Evolutionary conservation across 2,113 vertebrate genomes (phyloP), one percentile per base, ranked within the genome.

Genomic region (Leucopsar rothschildi): DNA sequence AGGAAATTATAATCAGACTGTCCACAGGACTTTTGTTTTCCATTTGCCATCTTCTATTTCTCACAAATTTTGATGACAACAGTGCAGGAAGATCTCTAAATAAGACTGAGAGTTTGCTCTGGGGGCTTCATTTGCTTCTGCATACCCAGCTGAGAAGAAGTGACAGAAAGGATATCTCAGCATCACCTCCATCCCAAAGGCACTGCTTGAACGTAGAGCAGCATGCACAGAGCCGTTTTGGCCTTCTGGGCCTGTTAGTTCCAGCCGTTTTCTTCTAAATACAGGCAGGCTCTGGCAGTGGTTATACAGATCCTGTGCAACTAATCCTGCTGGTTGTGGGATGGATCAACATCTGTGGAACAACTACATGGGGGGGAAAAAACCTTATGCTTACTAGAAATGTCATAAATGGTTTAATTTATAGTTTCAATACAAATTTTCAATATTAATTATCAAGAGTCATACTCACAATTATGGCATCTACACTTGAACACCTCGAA

Each of bases 51-150:
- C 42, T 85, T 71, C 40, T 63, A 18, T 20, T 88, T 65, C n/a
- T 35, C 61, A 39, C 45, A 84, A 80, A 65, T 85, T 79, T 79
- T 82, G 60, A 31, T 37, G 45, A 28, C 50, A 80, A 18, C 31
- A 63, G 12, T 27, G 17, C 2, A 1, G 19, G 55, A 66, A 64
- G 25, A 52, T 75, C 28, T 60, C 77, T 86, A 76, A 78, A 78
- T 55, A 81, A 89, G 47, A 35, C 44, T 82, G 80, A 28, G 65
- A 60, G 17, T 59, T 92, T 92, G 68, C 86, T 84, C 56, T 71
- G 44, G 29, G 47, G 47, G 40, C n/a, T 88, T 86, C 13, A 40
- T 71, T 93, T 92, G 69, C 35, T 81, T 86, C 72, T 92, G 59
- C 71, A 45, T n/a, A 12, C 42, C 12, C 39, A 49, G 56, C 52